These are phyloP conservation scores for Oenanthe melanoleuca DNA, from an alignment of 2,113 vertebrate genomes.

Conservation along the genomic window DNA sequence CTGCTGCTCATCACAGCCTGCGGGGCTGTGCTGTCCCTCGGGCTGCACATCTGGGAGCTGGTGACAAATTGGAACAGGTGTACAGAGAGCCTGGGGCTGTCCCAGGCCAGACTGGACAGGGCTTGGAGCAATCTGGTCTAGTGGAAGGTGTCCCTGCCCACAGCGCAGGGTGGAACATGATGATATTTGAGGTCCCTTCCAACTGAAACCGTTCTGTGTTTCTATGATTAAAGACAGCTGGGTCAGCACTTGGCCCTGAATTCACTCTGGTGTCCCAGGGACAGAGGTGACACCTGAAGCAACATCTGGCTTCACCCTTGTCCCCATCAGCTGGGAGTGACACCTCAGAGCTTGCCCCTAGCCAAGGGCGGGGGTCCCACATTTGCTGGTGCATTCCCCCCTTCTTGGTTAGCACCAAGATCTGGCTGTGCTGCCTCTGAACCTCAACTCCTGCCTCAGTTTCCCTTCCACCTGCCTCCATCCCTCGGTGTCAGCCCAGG, in stretches of 20 bases:
- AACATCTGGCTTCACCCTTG: neutral
- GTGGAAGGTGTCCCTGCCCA: neutral
- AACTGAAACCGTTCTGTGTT: neutral
- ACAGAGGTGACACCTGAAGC: neutral
- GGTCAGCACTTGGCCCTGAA: neutral
- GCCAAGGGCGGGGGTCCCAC: neutral
- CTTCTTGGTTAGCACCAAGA: rapidly evolving
- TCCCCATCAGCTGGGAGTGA: neutral
- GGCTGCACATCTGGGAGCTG: too few relatives aligned
- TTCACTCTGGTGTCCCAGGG: neutral
- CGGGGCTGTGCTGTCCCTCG: neutral
- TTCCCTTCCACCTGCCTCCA: neutral
- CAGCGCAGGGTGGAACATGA: neutral
- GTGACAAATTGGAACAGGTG: neutral
- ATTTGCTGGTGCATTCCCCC: neutral
- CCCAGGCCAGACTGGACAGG: rapidly evolving
- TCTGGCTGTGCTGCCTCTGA: neutral
- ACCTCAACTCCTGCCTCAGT: neutral
- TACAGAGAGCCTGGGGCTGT: neutral
- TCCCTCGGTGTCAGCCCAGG: rapidly evolving
- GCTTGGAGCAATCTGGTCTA: neutral
- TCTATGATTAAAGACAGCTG: neutral
- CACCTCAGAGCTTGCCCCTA: neutral
- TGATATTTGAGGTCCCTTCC: neutral
- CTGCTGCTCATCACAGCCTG: neutral